These are phyloP conservation scores for Drosophila stalkeri DNA, from an alignment of 2,888 invertebrate genomes.

Conservation along the genomic window DNA sequence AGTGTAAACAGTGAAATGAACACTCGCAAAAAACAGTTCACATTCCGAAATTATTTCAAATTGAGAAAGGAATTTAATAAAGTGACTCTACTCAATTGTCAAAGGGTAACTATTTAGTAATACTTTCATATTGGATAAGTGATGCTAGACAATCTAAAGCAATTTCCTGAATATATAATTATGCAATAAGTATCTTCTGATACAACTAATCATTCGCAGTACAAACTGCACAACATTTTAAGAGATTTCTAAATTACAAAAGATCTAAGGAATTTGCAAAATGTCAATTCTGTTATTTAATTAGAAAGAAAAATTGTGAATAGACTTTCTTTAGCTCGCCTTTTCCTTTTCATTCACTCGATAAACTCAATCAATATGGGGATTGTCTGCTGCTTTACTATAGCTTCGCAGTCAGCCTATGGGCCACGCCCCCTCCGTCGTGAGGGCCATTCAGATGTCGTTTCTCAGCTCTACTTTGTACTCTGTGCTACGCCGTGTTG, in stretches of 20 bases:
- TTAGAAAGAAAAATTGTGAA: not conserved
- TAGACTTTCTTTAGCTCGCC: not conserved
- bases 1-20: not conserved
- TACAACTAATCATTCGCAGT: too few species aligned
- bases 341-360: not conserved
- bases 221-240: too few species aligned
- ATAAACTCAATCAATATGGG: slow-evolving; percentile 32
- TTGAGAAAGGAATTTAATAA: too few species aligned
- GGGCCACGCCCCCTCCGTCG: not conserved
- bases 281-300: not conserved
- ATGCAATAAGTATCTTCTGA: too few species aligned
- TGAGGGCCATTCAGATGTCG: slow-evolving; percentile 16
- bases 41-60: not conserved
- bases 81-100: not conserved
- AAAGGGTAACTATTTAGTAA: not conserved
- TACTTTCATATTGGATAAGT: not conserved
- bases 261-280: not conserved
- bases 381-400: slow-evolving; percentile 38
- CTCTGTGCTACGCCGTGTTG: slow-evolving; percentile 49
- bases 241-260: not conserved
- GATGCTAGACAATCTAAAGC: not conserved
- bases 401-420: slow-evolving; percentile 42
- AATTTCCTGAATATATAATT: too few species aligned
- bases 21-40: not conserved
- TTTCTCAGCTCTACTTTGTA: slow-evolving; percentile 29